Percentiles rank a stretch among this genome's conserved stretches.
phyloP scores from a whole-genome alignment of 1,140 invertebrate genomes.

The Papilio polyxenes region DNA sequence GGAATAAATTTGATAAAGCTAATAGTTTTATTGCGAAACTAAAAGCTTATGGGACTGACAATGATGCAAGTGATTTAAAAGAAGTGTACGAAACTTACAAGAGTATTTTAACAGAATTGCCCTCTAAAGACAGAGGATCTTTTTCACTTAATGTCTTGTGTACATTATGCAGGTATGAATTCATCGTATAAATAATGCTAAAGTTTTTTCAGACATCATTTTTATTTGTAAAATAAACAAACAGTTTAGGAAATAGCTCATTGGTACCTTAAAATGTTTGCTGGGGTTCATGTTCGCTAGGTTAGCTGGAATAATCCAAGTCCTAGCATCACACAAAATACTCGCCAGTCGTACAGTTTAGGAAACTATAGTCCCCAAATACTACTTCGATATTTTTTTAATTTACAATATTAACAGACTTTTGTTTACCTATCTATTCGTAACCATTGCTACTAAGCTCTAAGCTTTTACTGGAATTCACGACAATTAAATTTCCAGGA shows the following conservation, averaged over 20 bases:
- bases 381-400: too few relatives aligned
- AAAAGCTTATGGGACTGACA: conserved; percentile 58
- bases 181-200: background rate
- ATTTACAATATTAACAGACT: too few relatives aligned
- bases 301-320: too few relatives aligned
- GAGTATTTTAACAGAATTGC: conserved; percentile 51
- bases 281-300: too few relatives aligned
- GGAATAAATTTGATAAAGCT: conserved; percentile 44
- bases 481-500: too few relatives aligned
- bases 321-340: too few relatives aligned
- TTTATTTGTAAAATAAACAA: background rate
- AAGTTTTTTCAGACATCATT: background rate
- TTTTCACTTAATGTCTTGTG: conserved; percentile 68
- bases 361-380: too few relatives aligned
- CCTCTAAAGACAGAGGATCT: conserved; percentile 55
- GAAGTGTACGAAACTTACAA: conserved; percentile 53
- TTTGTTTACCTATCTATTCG: too few relatives aligned
- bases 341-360: too few relatives aligned
- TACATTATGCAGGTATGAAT: conserved; percentile 66
- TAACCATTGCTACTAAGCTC: too few relatives aligned
- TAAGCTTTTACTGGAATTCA: too few relatives aligned
- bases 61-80: conserved; percentile 56
- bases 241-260: background rate
- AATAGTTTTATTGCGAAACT: conserved; percentile 61
- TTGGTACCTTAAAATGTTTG: too few relatives aligned